Evolutionary conservation across 2,113 vertebrate genomes (phyloP).

Genomic region (Clinocottus analis): DNA sequence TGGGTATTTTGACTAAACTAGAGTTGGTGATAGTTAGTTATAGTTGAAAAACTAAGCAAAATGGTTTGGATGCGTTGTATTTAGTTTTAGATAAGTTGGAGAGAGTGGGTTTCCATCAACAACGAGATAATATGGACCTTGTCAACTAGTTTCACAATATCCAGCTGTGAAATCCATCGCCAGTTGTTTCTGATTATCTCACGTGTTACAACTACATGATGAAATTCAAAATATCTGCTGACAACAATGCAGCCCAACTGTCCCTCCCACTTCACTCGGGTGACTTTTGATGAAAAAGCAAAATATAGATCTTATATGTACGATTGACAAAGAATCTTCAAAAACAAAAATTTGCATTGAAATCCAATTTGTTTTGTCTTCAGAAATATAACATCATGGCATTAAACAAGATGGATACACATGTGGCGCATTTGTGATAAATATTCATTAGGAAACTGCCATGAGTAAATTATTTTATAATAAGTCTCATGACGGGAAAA

Average conservation of each 20-base stretch:
- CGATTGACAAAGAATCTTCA: not conserved
- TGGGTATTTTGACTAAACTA: too few species aligned
- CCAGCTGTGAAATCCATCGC: not conserved
- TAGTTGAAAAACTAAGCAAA: too few species aligned
- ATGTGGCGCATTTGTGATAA: slow-evolving; percentile 26
- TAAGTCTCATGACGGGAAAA: slow-evolving; percentile 28
- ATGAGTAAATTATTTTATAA: slow-evolving; percentile 25
- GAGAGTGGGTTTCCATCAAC: too few species aligned
- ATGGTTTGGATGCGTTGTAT: too few species aligned
- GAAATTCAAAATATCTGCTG: too few species aligned
- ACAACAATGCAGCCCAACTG: not conserved
- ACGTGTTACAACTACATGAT: not conserved
- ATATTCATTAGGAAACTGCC: slow-evolving; percentile 42
- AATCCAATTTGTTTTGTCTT: not conserved
- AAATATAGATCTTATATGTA: not conserved
- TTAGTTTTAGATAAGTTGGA: too few species aligned
- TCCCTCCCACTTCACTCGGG: not conserved
- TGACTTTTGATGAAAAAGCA: not conserved
- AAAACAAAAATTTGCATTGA: not conserved
- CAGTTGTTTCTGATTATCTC: not conserved
- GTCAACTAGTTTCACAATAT: not conserved
- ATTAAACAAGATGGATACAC: slow-evolving; percentile 34
- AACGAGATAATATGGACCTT: too few species aligned
- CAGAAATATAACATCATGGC: not conserved
- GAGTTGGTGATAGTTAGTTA: too few species aligned